phyloP scores from a whole-genome alignment of 2,888 invertebrate genomes.

The Lamellibrachia satsuma region DNA sequence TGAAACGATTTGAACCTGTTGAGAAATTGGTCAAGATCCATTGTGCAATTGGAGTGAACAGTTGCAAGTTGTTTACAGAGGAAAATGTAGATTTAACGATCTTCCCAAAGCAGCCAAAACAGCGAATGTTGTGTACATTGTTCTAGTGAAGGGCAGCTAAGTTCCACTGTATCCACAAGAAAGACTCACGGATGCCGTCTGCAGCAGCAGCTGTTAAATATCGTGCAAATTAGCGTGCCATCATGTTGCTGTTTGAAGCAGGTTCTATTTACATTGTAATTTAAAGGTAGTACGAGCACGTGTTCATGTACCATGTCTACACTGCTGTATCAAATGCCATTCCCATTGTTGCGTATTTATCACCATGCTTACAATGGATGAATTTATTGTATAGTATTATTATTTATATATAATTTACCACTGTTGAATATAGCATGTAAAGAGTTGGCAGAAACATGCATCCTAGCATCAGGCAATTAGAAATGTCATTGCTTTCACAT shows the following conservation, averaged over 20 bases:
- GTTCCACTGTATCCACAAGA: not conserved
- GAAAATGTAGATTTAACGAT: not conserved
- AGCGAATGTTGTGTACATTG: not conserved
- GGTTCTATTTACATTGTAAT: not conserved
- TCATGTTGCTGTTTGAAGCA: not conserved
- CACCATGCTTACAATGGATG: conserved; percentile 17
- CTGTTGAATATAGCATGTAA: not conserved
- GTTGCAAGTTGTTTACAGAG: not conserved
- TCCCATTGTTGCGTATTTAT: conserved; percentile 13
- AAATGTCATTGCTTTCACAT: not conserved
- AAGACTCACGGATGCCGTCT: not conserved
- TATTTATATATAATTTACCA: not conserved
- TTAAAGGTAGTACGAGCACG: not conserved
- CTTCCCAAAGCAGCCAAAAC: not conserved
- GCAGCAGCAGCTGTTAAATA: not conserved
- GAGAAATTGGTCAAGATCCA: not conserved
- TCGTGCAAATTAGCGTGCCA: not conserved
- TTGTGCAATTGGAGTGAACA: no score
- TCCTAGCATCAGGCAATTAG: not conserved
- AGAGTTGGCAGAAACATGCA: not conserved
- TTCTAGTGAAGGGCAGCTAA: not conserved
- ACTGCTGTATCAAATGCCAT: not conserved
- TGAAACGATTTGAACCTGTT: not conserved
- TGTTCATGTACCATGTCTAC: not conserved
- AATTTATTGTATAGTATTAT: not conserved